These are phyloP conservation scores for Diorhabda elongata DNA, from an alignment of 1,140 invertebrate genomes.

Conservation along the genomic window DNA sequence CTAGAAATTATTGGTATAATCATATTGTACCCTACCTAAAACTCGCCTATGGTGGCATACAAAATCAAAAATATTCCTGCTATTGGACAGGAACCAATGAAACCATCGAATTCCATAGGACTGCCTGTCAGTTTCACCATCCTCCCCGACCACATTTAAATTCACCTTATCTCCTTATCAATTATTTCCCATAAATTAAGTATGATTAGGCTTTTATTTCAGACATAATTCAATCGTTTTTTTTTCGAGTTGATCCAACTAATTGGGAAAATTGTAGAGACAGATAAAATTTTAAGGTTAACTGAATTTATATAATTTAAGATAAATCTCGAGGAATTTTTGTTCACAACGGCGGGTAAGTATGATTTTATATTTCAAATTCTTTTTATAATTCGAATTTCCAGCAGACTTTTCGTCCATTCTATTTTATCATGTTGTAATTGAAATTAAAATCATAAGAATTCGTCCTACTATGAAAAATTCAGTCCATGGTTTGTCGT, in stretches of 20 bases:
- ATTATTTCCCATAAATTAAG: conserved; percentile 15
- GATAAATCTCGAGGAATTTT: not conserved
- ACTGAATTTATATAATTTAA: conserved; percentile 1
- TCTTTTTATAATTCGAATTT: no score
- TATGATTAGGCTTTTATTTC: conserved; percentile 13
- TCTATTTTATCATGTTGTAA: no score
- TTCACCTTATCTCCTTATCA: conserved; percentile 14
- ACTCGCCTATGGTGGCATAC: no score
- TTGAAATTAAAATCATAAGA: no score
- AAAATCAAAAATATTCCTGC: conserved; percentile 31
- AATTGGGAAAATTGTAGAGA: conserved; percentile 2
- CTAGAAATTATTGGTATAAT: no score
- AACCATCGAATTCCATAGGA: conserved; percentile 37
- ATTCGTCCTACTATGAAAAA: no score
- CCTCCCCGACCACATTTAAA: not conserved
- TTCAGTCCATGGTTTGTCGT: no score
- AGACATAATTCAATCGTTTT: conserved; percentile 1
- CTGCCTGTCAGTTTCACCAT: conserved; percentile 29
- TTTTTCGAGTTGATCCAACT: not conserved
- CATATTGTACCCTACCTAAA: no score
- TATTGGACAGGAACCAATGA: conserved; percentile 26
- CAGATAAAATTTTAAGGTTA: conserved; percentile 1
- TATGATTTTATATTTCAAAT: no score
- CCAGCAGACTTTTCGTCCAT: no score
- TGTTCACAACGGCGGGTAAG: no score